Conservation (phyloP, 2,113 vertebrate genomes). For the Cacatua alba region DNA sequence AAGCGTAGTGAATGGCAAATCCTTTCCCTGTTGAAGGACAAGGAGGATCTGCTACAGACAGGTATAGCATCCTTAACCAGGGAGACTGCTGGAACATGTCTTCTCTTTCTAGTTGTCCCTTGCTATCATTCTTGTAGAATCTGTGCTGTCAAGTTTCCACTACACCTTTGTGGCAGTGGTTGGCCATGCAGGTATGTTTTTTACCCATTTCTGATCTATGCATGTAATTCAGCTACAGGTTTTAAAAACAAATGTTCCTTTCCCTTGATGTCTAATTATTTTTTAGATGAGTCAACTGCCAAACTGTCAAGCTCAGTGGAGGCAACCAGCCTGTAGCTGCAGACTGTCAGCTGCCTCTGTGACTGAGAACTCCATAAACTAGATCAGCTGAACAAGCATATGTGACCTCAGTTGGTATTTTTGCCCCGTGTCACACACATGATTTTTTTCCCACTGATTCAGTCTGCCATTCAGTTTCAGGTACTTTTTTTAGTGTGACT, state of each 20-base stretch:
- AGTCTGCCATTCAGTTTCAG: background rate
- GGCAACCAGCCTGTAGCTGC: background rate
- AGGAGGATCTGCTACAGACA: background rate
- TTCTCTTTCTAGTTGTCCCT: background rate
- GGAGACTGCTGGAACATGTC: background rate
- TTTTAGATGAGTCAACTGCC: background rate
- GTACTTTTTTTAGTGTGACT: background rate
- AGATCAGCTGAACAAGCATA: background rate
- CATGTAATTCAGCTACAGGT: background rate
- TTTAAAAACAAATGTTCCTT: background rate
- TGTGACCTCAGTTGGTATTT: background rate
- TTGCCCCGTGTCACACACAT: rapidly evolving
- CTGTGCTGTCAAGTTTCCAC: background rate
- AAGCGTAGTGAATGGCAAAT: background rate
- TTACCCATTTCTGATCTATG: background rate
- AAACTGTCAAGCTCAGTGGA: background rate
- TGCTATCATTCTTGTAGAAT: background rate
- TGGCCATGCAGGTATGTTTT: background rate
- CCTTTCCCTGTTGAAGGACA: background rate
- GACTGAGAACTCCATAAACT: background rate
- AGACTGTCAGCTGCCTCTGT: background rate
- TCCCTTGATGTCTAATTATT: background rate
- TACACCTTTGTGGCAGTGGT: background rate
- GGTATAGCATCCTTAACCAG: background rate
- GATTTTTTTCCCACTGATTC: background rate